Evolutionary conservation across 2,888 invertebrate species (phyloP).

Genomic region (Rhagonycha fulva): DNA sequence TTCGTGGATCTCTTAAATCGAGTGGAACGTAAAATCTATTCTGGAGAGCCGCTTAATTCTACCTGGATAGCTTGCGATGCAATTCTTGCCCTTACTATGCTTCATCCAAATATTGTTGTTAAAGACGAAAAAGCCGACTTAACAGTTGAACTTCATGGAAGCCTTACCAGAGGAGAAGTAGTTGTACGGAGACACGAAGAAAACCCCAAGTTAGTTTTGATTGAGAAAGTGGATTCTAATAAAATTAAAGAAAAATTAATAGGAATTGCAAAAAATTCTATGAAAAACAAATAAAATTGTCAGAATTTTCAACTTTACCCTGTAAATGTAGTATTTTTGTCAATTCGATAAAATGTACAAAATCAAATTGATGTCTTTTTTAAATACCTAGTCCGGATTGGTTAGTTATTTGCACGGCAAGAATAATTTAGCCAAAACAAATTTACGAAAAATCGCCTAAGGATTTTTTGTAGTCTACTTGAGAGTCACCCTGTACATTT

Average conservation of each 20-base stretch:
- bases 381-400: too few species aligned
- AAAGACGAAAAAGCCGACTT: conserved; percentile 48
- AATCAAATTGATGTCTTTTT: too few species aligned
- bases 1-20: conserved; percentile 57
- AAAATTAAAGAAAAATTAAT: neutral
- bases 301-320: too few species aligned
- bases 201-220: conserved; percentile 6
- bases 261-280: neutral
- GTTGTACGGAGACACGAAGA: conserved; percentile 60
- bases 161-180: conserved; percentile 66
- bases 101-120: conserved; percentile 48
- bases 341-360: too few species aligned
- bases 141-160: conserved; percentile 64
- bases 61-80: conserved; percentile 58
- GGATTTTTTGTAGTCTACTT: too few species aligned
- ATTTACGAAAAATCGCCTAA: too few species aligned
- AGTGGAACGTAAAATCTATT: conserved; percentile 51
- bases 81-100: conserved; percentile 55
- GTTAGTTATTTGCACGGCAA: too few species aligned
- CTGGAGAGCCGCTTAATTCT: neutral
- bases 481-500: too few species aligned
- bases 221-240: neutral
- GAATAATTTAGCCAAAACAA: too few species aligned
- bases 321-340: too few species aligned
- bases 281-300: neutral